Evolutionary conservation across 2,888 invertebrate genomes (phyloP), one percentile per base, ranked within the genome.

Genomic region (Aleiodes testaceus): DNA sequence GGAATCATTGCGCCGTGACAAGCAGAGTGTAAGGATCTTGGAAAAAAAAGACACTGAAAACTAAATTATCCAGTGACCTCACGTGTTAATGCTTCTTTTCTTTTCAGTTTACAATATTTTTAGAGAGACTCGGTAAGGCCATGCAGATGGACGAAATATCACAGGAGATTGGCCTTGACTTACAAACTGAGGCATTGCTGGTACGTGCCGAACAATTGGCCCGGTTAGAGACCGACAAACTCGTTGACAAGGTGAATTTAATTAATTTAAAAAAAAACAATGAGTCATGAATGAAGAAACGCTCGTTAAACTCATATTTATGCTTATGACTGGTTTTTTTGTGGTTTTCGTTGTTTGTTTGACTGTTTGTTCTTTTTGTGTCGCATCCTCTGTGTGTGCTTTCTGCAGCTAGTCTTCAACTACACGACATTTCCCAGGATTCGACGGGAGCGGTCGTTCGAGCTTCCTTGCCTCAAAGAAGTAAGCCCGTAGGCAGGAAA

Each of bases 81-180:
- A 47, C 11, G 11, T 14, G 14, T 59, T 11, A 44, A 20, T 44
- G 16, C 53, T 12, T 49, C 70, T 66, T 59, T n/a, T 61, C 36
- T 59, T 89, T 89, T 80, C 87, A 94, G 94, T 93, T 95, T 81
- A 91, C 94, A 85, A 92, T 93, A 80, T 96, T 95, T 88, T 89
- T 97, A 85, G 95, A 96, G 84, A 91, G 94, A 70, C 88, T 97
- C 74, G 93, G 94, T 75, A 91, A 93, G 81, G 93, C 94, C 47
- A 90, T 97, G 86, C 95, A 94, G 87, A 93, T 95, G 92, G 95
- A 95, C 82, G 93, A 94, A 87, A 91, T 95, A 80, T 93, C 94
- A 26, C 91, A 92, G 80, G 95, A 95, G 85, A 90, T 94, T 75
- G 95, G 95, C 7, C 90, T 95, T 72, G 95, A 95, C 84, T 90